Percentiles rank a stretch among this genome's conserved stretches.
phyloP scores from a whole-genome alignment of 2,888 invertebrate species.

The Hedya salicella region DNA sequence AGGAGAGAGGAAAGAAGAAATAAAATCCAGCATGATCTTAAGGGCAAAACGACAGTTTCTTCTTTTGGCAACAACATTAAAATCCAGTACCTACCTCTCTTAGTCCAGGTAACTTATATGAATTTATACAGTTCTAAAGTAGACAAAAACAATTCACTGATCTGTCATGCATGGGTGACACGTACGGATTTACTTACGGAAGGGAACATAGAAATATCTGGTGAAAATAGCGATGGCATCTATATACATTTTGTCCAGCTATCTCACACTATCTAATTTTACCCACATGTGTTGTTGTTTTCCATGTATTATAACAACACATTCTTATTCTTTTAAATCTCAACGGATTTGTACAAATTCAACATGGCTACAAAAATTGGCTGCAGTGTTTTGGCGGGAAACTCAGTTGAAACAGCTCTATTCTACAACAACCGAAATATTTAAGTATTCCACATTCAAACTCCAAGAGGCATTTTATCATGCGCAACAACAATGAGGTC shows the following conservation, averaged over 20 bases:
- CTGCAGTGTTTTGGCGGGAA: conserved; percentile 37
- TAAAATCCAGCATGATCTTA: no score
- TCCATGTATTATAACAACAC: conserved; percentile 33
- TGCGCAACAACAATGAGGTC: conserved; percentile 68
- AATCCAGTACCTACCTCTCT: no score
- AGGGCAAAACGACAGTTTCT: no score
- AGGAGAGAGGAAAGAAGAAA: no score
- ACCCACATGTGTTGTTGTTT: conserved; percentile 12
- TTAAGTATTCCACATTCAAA: conserved; percentile 45
- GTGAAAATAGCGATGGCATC: conserved; percentile 5
- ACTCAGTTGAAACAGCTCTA: conserved; percentile 27
- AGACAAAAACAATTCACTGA: conserved; percentile 2
- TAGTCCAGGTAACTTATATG: neutral
- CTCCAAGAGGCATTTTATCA: conserved; percentile 46
- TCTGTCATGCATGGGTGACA: conserved; percentile 17
- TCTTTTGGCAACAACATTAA: no score
- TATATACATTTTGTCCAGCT: conserved; percentile 6
- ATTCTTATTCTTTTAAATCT: conserved; percentile 17
- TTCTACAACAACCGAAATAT: conserved; percentile 33
- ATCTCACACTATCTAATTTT: conserved; percentile 5
- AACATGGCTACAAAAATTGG: conserved; percentile 31
- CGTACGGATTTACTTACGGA: neutral
- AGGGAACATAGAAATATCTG: neutral
- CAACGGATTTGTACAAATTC: conserved; percentile 16
- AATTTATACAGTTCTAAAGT: conserved; percentile 17